Evolutionary conservation across 2,113 vertebrate genomes (phyloP), one percentile per base, ranked within the genome.

Genomic region (Hippopotamus amphibius): DNA sequence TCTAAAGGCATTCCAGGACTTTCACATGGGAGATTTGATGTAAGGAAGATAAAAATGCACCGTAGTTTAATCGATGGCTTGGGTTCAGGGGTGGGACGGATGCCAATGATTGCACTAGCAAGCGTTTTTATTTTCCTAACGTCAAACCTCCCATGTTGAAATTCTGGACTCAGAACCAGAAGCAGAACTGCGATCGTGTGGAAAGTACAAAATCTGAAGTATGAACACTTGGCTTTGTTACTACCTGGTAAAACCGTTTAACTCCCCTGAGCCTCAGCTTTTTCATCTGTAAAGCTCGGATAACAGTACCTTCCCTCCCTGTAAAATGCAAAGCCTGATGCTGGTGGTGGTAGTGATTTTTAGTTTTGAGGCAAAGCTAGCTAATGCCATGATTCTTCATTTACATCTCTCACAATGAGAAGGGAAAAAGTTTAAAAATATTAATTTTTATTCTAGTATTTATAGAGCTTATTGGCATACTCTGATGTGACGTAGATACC

Each of bases 1-100:
- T 85, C 88, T 19, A 63, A 91, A 90, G 37, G 50, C 22, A 89
- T 68, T 61, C n/a, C 86, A 77, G 19, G 26, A 91, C 24, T 69
- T 85, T 28, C 53, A 55, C 68, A 12, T 63, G 69, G 84, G 57
- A 55, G 16, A 50, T 71, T 46, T 80, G 55, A 65, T 79, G 93
- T 92, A 83, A 88, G 53, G 71, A 86, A 88, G 68, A 79, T 50
- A 93, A 87, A 94, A 96, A 95, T 66, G 33, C 69, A 80, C 33
- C 28, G 24, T 24, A 63, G 41, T 95, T 93, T 97, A 76, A 76
- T 33, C 8, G 28, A 59, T n/a, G 72, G 41, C 65, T 94, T 69
- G 63, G 50, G n/a, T 86, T 85, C 61, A 84, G 16, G 26, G 22
- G 30, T 83, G 61, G 86, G 28, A 88, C 22, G 55, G 30, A 93